Conservation (phyloP, 2,113 vertebrate species). For the Phalacrocorax carbo region DNA sequence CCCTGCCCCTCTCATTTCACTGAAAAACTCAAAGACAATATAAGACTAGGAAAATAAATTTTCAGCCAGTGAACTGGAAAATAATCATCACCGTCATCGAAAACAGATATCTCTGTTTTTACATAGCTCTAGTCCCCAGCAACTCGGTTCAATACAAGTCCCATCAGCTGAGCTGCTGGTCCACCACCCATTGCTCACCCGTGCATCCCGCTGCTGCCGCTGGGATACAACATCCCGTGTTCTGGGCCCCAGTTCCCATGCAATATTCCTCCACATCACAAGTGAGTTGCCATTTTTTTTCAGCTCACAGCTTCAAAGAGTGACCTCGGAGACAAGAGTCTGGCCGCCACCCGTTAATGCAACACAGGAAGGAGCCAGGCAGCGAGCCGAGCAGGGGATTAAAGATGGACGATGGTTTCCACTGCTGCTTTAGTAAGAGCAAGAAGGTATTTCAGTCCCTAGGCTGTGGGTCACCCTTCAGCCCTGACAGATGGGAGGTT, state of each 20-base stretch:
- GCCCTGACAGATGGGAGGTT: neutral
- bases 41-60: neutral
- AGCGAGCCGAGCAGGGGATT: neutral
- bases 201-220: rapidly evolving
- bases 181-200: neutral
- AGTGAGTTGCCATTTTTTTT: neutral
- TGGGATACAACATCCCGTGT: neutral
- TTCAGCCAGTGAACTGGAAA: neutral
- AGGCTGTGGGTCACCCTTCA: neutral
- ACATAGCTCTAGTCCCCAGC: neutral
- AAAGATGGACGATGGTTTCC: neutral
- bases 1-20: neutral
- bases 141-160: neutral
- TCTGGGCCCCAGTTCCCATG: neutral
- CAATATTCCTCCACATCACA: neutral
- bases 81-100: neutral
- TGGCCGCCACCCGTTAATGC: neutral
- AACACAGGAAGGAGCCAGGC: neutral
- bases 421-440: neutral
- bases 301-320: neutral
- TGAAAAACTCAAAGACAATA: neutral
- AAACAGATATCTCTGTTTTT: neutral
- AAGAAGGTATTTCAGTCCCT: neutral
- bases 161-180: neutral
- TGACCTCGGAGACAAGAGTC: neutral